Conservation (phyloP, 2,888 invertebrate genomes). For the Eristalis arbustorum region DNA sequence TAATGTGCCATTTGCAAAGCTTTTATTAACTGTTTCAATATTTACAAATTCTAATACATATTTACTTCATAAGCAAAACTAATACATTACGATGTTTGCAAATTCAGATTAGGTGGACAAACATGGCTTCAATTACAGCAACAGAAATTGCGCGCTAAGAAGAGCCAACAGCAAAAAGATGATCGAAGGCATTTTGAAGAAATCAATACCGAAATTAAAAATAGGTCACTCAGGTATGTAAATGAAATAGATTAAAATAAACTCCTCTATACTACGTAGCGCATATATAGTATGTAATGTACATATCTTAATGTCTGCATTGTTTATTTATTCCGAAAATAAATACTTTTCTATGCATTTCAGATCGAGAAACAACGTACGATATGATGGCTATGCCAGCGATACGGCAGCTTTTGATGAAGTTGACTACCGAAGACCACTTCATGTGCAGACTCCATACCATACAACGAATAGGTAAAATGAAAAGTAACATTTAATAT, state of each 20-base stretch:
- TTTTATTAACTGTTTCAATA: not conserved
- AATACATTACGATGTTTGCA: not conserved
- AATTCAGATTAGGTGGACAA: constrained; percentile 81
- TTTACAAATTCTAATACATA: not conserved
- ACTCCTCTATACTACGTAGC: not conserved
- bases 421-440: constrained; percentile 72
- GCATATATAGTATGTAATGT: not conserved
- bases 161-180: constrained; percentile 87
- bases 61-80: not conserved
- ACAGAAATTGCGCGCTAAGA: constrained; percentile 88
- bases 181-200: constrained; percentile 86
- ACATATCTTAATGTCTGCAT: not conserved
- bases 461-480: constrained; percentile 71
- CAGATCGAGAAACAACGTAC: constrained; percentile 71
- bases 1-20: not conserved
- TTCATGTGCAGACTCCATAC: constrained; percentile 73
- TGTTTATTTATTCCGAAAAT: constrained; percentile 71
- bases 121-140: constrained; percentile 93
- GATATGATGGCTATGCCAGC: constrained; percentile 74
- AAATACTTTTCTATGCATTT: constrained; percentile 2
- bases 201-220: constrained; percentile 80
- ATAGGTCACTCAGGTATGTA: constrained; percentile 80
- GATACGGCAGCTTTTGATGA: constrained; percentile 74
- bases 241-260: constrained; percentile 72
- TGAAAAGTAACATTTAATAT: not conserved